phyloP scores from a whole-genome alignment of 2,113 vertebrate genomes.

The Verasper variegatus region DNA sequence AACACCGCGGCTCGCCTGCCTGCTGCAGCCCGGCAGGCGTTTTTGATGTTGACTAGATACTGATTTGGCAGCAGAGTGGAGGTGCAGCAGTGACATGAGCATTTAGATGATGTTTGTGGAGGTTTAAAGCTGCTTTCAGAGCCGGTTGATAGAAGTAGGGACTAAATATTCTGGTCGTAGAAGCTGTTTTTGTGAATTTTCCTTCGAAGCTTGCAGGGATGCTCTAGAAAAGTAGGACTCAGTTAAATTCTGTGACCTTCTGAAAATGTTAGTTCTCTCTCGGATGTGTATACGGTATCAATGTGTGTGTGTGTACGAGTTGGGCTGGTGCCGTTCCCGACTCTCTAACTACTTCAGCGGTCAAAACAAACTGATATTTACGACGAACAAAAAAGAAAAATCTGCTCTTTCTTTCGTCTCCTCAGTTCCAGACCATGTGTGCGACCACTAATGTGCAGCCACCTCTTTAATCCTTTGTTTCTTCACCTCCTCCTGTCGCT shows the following conservation, averaged over 20 bases:
- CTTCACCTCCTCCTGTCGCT: constrained; percentile 60
- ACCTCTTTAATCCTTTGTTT: constrained; percentile 72
- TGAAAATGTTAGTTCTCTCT: not conserved
- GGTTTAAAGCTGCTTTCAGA: not conserved
- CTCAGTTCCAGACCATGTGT: constrained; percentile 27
- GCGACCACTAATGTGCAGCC: constrained; percentile 30
- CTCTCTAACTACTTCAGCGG: constrained; percentile 25
- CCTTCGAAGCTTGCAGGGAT: not conserved
- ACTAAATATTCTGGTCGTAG: too few species aligned
- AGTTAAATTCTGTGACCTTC: not conserved
- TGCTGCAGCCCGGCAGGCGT: constrained; percentile 14
- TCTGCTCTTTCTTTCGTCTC: constrained; percentile 23
- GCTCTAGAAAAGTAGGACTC: not conserved
- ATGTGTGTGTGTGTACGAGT: not conserved
- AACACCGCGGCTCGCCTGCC: constrained; percentile 3
- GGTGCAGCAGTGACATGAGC: not conserved
- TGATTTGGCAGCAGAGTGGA: not conserved
- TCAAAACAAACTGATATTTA: constrained; percentile 42
- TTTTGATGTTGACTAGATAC: constrained; percentile 19
- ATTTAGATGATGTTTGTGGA: not conserved
- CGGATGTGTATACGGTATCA: not conserved
- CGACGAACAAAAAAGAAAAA: not conserved
- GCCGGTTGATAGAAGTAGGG: too few species aligned
- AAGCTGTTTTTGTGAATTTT: too few species aligned
- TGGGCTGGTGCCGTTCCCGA: constrained; percentile 4